Conservation (phyloP, 1,140 invertebrate species). For the Caenorhabditis tropicalis region DNA sequence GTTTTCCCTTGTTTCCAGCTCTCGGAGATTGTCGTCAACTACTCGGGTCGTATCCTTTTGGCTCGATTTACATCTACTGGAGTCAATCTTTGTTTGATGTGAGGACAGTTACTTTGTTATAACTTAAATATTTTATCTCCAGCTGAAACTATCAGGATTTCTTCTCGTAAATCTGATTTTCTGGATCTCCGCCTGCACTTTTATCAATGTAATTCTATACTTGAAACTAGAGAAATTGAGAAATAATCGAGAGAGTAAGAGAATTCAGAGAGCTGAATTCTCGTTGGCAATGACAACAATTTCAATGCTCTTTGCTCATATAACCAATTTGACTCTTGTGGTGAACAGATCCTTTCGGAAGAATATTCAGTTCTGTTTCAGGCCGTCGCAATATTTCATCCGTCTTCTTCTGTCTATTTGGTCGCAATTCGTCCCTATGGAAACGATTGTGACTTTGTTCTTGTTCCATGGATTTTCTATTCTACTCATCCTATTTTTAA, state of each 20-base stretch:
- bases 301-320: not conserved
- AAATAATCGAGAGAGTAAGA: not conserved
- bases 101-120: not conserved
- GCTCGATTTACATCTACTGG: not conserved
- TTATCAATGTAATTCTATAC: not conserved
- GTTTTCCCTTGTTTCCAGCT: not conserved
- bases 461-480: constrained; percentile 2
- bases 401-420: not conserved
- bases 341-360: not conserved
- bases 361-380: not conserved
- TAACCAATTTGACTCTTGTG: not conserved
- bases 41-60: not conserved
- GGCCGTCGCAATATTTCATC: not conserved
- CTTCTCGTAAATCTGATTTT: not conserved
- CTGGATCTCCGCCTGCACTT: not conserved
- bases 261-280: not conserved
- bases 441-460: not conserved
- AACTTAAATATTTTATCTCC: not conserved
- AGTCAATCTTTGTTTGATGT: not conserved
- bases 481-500: constrained; percentile 3
- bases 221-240: not conserved
- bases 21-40: not conserved
- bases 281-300: not conserved
- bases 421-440: not conserved
- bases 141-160: not conserved